Conservation (phyloP, 2,113 vertebrate genomes). For the Plectropomus leopardus region DNA sequence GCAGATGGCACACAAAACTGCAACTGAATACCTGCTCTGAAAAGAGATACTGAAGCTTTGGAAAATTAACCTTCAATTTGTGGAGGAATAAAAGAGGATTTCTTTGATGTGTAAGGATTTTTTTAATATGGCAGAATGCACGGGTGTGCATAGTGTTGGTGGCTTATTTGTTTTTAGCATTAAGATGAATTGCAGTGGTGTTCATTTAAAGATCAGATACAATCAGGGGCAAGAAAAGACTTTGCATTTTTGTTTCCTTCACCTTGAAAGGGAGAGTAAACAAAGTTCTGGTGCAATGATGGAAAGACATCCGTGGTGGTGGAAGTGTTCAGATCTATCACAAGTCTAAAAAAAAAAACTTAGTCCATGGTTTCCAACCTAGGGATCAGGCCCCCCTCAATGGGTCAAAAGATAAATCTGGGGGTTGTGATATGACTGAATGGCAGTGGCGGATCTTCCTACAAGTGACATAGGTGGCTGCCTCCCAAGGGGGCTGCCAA, state of each 20-base stretch:
- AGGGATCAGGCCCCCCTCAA: background rate
- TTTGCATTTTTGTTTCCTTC: background rate
- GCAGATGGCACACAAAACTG: constrained; percentile 39
- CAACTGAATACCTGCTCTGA: constrained; percentile 42
- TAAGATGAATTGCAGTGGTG: background rate
- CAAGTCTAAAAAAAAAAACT: no score
- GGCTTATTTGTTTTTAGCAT: background rate
- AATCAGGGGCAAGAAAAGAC: background rate
- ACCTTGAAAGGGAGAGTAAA: background rate
- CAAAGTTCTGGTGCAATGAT: background rate
- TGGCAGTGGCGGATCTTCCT: no score
- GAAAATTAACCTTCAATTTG: constrained; percentile 39
- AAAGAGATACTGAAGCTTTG: constrained; percentile 19
- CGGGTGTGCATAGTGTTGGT: background rate
- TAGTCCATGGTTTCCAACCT: background rate
- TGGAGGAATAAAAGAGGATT: background rate
- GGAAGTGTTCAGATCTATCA: background rate
- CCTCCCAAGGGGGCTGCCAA: no score
- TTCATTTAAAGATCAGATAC: background rate
- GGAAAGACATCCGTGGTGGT: background rate
- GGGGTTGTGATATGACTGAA: background rate
- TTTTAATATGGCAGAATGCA: background rate
- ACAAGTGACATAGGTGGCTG: no score
- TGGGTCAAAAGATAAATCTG: background rate
- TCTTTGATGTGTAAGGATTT: background rate